A percentile compares a stretch with the other conserved stretches of the same genome.
phyloP scores from a whole-genome alignment of 2,888 invertebrate species.

The Mimachlamys varia region DNA sequence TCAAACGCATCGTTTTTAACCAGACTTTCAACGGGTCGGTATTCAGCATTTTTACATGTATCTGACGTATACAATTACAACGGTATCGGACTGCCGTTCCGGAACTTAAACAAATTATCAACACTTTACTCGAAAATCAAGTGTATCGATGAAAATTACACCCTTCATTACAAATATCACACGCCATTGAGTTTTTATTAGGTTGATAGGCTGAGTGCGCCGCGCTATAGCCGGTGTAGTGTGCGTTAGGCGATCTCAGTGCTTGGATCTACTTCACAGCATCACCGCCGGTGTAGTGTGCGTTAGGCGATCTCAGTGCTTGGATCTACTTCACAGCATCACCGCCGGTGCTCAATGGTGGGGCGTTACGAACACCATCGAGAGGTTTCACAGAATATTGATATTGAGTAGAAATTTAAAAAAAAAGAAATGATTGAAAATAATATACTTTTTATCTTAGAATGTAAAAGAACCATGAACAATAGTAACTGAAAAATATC shows the following conservation, averaged over 20 bases:
- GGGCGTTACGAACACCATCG: background rate
- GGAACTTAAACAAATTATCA: background rate
- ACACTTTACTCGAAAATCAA: conserved; percentile 21
- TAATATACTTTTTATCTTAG: too few relatives aligned
- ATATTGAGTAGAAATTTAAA: too few relatives aligned
- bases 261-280: background rate
- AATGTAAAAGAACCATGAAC: too few relatives aligned
- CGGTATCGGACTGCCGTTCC: background rate
- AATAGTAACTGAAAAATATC: too few relatives aligned
- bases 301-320: too few relatives aligned
- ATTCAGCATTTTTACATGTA: conserved; percentile 24
- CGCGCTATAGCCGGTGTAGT: background rate
- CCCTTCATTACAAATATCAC: conserved; percentile 27
- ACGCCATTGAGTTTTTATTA: conserved; percentile 21
- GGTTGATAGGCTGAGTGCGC: background rate
- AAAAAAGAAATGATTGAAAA: too few relatives aligned
- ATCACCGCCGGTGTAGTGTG: too few relatives aligned
- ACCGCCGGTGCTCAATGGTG: background rate
- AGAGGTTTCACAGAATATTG: too few relatives aligned
- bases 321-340: too few relatives aligned
- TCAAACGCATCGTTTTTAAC: background rate
- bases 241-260: background rate
- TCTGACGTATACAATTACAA: background rate
- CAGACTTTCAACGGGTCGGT: background rate
- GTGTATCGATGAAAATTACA: conserved; percentile 30